Conservation (phyloP, 2,113 vertebrate species). For the Nematolebias whitei region DNA sequence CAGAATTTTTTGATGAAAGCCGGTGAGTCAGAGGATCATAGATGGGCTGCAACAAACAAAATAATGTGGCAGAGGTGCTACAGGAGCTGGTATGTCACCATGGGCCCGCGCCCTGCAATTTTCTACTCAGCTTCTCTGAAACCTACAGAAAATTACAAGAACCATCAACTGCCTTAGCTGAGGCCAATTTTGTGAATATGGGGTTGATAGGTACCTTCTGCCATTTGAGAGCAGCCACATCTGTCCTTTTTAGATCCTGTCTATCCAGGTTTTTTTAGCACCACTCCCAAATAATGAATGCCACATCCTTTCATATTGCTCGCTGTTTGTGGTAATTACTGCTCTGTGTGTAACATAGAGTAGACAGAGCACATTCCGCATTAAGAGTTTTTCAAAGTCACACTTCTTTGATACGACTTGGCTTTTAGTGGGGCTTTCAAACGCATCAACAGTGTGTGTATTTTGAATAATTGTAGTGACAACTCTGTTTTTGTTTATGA, state of each 20-base stretch:
- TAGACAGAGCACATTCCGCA: not conserved
- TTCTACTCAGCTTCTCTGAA: slow-evolving; percentile 57
- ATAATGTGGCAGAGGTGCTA: slow-evolving; percentile 41
- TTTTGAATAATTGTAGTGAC: not conserved
- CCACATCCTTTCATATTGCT: slow-evolving; percentile 31
- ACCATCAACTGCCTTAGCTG: slow-evolving; percentile 42
- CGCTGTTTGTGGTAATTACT: slow-evolving; percentile 23
- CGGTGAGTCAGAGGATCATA: slow-evolving; percentile 35
- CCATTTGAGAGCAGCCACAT: slow-evolving; percentile 36
- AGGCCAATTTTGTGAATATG: slow-evolving; percentile 61
- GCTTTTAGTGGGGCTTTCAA: not conserved
- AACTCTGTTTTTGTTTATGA: not conserved
- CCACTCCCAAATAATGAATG: not conserved
- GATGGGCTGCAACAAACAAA: slow-evolving; percentile 48
- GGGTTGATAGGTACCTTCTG: slow-evolving; percentile 38
- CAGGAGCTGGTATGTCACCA: slow-evolving; percentile 31
- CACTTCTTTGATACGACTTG: not conserved
- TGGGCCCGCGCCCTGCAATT: slow-evolving; percentile 44
- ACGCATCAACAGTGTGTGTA: not conserved
- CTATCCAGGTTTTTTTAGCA: slow-evolving; percentile 18
- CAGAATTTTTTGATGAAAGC: slow-evolving; percentile 48
- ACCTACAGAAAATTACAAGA: slow-evolving; percentile 55
- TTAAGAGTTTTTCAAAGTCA: slow-evolving; percentile 10
- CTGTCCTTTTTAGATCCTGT: slow-evolving; percentile 8
- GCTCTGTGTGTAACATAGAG: slow-evolving; percentile 14